Conservation (phyloP, 2,888 invertebrate species). For the Leptinotarsa rubiginosa region DNA sequence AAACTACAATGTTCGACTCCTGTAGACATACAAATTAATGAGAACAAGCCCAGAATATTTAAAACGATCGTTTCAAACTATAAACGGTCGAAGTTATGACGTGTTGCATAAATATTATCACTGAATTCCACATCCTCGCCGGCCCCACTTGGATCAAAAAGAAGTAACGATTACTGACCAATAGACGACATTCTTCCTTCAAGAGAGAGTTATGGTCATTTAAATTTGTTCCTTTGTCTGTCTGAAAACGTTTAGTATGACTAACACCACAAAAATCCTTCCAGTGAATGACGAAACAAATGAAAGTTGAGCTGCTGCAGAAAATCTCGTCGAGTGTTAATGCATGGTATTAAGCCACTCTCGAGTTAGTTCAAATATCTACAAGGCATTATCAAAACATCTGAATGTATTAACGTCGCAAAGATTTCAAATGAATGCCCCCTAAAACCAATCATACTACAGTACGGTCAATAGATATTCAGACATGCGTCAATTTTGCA, state of each 20-base stretch:
- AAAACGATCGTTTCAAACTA: slow-evolving; percentile 2
- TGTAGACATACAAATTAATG: slow-evolving; percentile 5
- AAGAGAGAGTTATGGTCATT: slow-evolving; percentile 1
- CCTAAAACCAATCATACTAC: neutral
- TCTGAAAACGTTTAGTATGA: slow-evolving; percentile 13
- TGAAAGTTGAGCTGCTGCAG: slow-evolving; percentile 5
- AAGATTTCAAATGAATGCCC: neutral
- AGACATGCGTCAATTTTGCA: too few species aligned
- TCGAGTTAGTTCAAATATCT: neutral
- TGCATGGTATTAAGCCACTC: neutral
- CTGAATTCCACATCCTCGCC: slow-evolving; percentile 16
- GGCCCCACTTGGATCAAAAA: neutral
- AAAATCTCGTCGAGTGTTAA: neutral
- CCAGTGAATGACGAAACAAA: neutral
- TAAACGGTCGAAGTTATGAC: slow-evolving; percentile 17
- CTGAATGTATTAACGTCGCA: neutral
- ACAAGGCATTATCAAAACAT: neutral
- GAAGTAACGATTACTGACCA: slow-evolving; percentile 5
- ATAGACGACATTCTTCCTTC: neutral
- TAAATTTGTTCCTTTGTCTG: slow-evolving; percentile 11
- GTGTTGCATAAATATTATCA: slow-evolving; percentile 18
- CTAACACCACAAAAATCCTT: slow-evolving; percentile 13
- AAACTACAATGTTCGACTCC: slow-evolving; percentile 13
- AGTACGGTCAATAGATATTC: too few species aligned
- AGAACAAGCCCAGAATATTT: slow-evolving; percentile 18